A percentile compares a stretch with the other conserved stretches of the same genome.
Conservation (phyloP, 2,888 invertebrate species). For the Gryllus longicercus region DNA sequence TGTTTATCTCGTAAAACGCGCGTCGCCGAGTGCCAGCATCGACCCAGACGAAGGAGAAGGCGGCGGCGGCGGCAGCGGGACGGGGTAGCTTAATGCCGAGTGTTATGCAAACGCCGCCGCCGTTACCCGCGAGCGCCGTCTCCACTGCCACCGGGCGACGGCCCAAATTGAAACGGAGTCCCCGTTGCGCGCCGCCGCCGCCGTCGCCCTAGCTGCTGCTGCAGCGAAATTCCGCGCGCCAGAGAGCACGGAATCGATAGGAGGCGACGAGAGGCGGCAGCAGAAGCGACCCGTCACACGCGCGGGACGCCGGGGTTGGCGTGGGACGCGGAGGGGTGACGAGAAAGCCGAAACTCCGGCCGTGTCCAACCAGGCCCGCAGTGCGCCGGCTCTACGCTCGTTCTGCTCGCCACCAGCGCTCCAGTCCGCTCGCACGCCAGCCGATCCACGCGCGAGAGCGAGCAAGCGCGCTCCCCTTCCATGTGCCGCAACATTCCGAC, state of each 20-base stretch:
- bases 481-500: background rate
- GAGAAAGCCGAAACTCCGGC: no score
- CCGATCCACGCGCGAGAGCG: no score
- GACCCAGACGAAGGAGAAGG: background rate
- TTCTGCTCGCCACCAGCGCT: no score
- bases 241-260: background rate
- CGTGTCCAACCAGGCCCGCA: no score
- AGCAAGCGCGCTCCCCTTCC: background rate
- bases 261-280: background rate
- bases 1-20: conserved; percentile 17
- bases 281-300: no score
- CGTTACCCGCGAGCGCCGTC: background rate
- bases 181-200: background rate
- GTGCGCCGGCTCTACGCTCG: no score
- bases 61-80: background rate
- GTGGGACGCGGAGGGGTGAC: no score
- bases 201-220: background rate
- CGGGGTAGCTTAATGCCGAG: background rate
- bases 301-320: no score
- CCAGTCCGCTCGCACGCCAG: no score
- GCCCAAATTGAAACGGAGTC: conserved; percentile 17
- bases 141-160: background rate
- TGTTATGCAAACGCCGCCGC: conserved; percentile 1
- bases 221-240: background rate
- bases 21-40: conserved; percentile 17